Evolutionary conservation across 2,888 invertebrate genomes (phyloP), one percentile per base, ranked within the genome.

Genomic region (Sturmia bella): DNA sequence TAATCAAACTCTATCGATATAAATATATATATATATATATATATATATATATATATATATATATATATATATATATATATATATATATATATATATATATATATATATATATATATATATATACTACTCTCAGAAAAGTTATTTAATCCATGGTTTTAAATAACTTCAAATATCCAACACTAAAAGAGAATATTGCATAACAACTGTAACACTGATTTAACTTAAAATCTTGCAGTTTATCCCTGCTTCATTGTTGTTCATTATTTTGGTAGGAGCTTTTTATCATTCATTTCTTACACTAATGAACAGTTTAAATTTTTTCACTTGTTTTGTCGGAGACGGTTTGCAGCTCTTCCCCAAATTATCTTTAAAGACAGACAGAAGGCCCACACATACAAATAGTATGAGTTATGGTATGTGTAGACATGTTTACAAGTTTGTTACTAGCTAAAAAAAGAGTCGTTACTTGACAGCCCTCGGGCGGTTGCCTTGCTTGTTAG

Each of bases 261-360:
- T 48, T 54, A 4, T 24, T 37, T 63, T 45, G 54, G 48, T 2
- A 32, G 15, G 19, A 19, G 12, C 57, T 57, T 56, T 61, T 54
- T 59, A 21, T 27, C 43, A 69, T 68, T 48, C 54, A 19, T 63
- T 24, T 15, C 5, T 3, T 61, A 43, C 39, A 59, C 24, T 75
- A 75, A 75, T 72, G 75, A 72, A 75, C 66, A 59, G 54, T 41
- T 32, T 9, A 11, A 80, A 68, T 27, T 56, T 11, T 11, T 24
- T 9, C 32, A 54, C 50, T 19, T 11, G n/a, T 69, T 56, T 73
- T 21, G 15, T 54, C 1, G n/a, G 11, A 56, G 43, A 24, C 12
- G 41, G 5, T n/a, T 48, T 57, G 13, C 21, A 32, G 27, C 11
- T 27, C 24, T 6, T 24, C 24, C 56, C 24, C 45, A 32, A 41